Evolutionary conservation across 2,888 invertebrate genomes (phyloP), one percentile per base, ranked within the genome.

Genomic region (Erebia palarica): DNA sequence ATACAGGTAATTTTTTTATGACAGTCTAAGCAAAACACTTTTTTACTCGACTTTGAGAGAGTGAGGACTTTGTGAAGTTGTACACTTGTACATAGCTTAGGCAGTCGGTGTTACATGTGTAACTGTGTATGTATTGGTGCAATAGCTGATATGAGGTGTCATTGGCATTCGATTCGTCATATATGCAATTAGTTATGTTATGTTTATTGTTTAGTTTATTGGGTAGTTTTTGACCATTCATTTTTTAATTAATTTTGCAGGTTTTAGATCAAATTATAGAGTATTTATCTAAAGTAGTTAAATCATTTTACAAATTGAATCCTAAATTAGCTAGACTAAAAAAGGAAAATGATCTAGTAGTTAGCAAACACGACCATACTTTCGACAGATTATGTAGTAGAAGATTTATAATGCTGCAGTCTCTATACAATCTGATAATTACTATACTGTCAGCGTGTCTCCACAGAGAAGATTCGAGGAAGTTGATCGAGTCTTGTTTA

Each of bases 231-330:
- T 47, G 47, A 11, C 47, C 47, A 4, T 47, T 47, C 13, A 13
- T 47, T 47, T 13, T 3, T 1, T 13, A 47, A 16, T 18, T 47
- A n/a, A n/a, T 18, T 3, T 92, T 93, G 64, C 82, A 95, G 95
- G 94, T 94, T 82, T 83, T 95, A 82, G 94, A 95, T 86, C 92
- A 93, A 86, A 91, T 95, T 78, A 90, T 94, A 83, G 91, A 91
- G 73, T 93, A 93, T 76, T 86, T 94, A 82, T 87, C 93, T 63
- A 92, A 91, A 77, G 79, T 94, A 82, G 93, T 93, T 18, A 91
- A 92, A 76, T 91, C 92, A 42, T 95, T 94, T 80, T 93, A 91
- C 77, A 92, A 90, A 80, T 82, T 94, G 70, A 94, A 94, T 79
- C 91, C 93, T 2, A 93, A 94, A 75, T 81, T 95, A 68, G 90